These are phyloP conservation scores for Sinocyclocheilus grahami DNA, from an alignment of 2,113 vertebrate species.

Conservation along the genomic window DNA sequence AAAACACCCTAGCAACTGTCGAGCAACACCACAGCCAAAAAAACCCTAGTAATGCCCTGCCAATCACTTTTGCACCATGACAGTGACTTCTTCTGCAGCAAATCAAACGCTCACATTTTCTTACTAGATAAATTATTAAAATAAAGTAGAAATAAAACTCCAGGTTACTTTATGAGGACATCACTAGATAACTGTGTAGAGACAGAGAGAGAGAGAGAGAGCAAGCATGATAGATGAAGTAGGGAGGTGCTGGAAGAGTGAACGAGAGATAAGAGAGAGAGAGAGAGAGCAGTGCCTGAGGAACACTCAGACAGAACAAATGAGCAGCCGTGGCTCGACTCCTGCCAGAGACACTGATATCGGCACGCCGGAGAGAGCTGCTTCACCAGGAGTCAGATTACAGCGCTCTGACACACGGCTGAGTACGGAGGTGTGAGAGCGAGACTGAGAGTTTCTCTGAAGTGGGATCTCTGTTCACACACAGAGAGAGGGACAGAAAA, in stretches of 20 bases:
- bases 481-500: slow-evolving; percentile 2
- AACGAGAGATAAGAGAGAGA: slow-evolving; percentile 10
- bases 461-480: slow-evolving; percentile 10
- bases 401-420: slow-evolving; percentile 76
- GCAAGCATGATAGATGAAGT: slow-evolving; percentile 22
- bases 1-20: not conserved
- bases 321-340: slow-evolving; percentile 38
- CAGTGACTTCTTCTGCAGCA: not conserved
- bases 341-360: slow-evolving; percentile 80
- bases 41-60: not conserved
- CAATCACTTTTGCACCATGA: not conserved
- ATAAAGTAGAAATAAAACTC: not conserved
- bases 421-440: not conserved
- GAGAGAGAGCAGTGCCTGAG: slow-evolving; percentile 39
- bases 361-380: slow-evolving; percentile 81
- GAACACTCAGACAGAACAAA: slow-evolving; percentile 47
- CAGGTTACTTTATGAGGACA: not conserved
- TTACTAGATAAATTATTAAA: not conserved
- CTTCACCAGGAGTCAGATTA: slow-evolving; percentile 86
- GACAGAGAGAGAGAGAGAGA: slow-evolving; percentile 42
- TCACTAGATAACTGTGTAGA: not conserved
- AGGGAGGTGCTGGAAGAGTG: slow-evolving; percentile 9
- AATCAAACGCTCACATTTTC: not conserved
- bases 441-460: not conserved
- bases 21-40: not conserved